These are phyloP conservation scores for Eulemur mongoz DNA, from an alignment of 2,797 vertebrate species.

Conservation along the genomic window DNA sequence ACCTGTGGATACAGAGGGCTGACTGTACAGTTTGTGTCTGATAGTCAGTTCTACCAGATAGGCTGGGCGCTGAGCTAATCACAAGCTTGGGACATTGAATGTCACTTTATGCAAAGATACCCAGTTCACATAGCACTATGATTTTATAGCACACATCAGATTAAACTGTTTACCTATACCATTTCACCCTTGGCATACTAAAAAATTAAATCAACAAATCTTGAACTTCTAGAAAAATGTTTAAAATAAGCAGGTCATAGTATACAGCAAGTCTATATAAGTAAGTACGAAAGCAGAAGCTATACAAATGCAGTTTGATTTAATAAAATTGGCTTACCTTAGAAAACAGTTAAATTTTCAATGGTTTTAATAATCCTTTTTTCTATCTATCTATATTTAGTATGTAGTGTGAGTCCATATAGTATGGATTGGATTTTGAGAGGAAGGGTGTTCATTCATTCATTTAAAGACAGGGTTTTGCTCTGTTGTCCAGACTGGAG, in stretches of 20 bases:
- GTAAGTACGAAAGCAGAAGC: neutral
- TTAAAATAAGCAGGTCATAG: conserved; percentile 16
- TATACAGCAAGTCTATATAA: neutral
- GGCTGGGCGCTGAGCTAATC: neutral
- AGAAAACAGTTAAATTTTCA: conserved; percentile 29
- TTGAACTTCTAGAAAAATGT: conserved; percentile 50
- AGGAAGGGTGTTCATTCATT: neutral
- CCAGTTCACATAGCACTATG: conserved; percentile 24
- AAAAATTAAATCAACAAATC: conserved; percentile 47
- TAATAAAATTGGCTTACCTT: neutral
- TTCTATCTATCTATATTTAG: neutral
- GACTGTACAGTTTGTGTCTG: neutral
- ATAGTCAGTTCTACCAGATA: neutral
- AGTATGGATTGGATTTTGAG: neutral
- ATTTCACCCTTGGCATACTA: conserved; percentile 1
- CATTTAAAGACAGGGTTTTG: too few species aligned
- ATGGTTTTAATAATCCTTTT: conserved; percentile 1
- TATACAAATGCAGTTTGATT: conserved; percentile 4
- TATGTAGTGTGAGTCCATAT: neutral
- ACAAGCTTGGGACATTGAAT: neutral
- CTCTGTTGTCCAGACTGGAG: too few species aligned
- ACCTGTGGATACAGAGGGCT: neutral
- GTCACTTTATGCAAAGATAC: conserved; percentile 37
- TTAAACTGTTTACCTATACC: conserved; percentile 38
- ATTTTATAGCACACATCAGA: conserved; percentile 43